Base-by-base conservation (phyloP, 1,140 invertebrate genomes). In the Euwallacea fornicatus region DNA sequence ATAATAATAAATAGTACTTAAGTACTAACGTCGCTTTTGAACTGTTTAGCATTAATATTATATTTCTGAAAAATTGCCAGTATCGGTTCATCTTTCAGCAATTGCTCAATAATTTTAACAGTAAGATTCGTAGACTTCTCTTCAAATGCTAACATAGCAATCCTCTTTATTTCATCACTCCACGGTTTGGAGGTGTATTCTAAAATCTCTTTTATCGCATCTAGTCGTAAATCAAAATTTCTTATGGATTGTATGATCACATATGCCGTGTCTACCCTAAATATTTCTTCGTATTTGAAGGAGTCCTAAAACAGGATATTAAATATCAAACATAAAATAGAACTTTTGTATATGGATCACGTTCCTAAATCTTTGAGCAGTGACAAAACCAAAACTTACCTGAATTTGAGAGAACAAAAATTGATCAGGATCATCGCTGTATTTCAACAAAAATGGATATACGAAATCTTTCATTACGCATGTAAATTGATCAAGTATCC, bases 361-460 rank as follows among this genome's bases (percentile, higher is more conserved):
- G 21, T 4, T 33, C 4, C 21, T 33, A 33, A 33, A 33, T 33
- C 21, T 33, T 33, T 33, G 21, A 33, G 21, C 21, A 33, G 21
- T 33, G 1, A 68, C 11, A 66, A 70, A 68, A 62, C 7, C 43
- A 11, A 16, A 53, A 66, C 65, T 72, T 67, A 78, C 77, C 56
- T 73, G 65, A n/a, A 78, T 78, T 66, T 74, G 71, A n/a, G 72
- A 55, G 21, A 73, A 21, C 16, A 77, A 74, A 50, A 78, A 65
- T 10, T 61, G 60, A 64, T 79, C 75, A 15, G 63, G 71, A 21
- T 78, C 66, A 13, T 77, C 54, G 7, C 64, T 33, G 59, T 74
- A 74, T 58, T 76, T 66, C 9, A 74, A 43, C 46, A 79, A 72
- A 63, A 68, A 77, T 47, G 74, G 74, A 42, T 54, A 73, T 1